Evolutionary conservation across 2,113 vertebrate genomes (phyloP).

Genomic region (Myrmecobius fasciatus): DNA sequence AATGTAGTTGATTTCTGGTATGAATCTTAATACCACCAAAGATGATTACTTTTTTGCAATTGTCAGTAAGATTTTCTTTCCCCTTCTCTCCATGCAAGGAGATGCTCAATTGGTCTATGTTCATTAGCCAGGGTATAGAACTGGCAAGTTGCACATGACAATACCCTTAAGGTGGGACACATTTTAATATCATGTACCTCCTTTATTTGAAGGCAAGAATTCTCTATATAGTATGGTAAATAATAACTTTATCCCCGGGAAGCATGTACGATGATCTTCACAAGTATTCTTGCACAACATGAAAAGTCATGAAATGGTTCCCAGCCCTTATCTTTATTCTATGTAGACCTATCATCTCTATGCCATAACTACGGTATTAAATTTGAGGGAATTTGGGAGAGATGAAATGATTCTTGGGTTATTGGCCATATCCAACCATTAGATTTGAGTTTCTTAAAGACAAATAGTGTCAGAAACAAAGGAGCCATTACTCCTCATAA

Average conservation of each 20-base stretch:
- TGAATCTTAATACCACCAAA: not conserved
- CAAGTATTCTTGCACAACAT: not conserved
- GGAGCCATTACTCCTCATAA: constrained; percentile 26
- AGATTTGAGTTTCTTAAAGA: constrained; percentile 18
- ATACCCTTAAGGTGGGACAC: not conserved
- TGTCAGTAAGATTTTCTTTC: too few relatives aligned
- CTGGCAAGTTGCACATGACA: not conserved
- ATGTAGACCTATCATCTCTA: not conserved
- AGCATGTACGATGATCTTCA: not conserved
- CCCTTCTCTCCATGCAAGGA: too few relatives aligned
- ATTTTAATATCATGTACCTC: not conserved
- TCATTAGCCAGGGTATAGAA: not conserved
- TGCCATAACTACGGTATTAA: not conserved
- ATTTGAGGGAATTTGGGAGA: constrained; percentile 14
- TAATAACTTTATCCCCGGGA: not conserved
- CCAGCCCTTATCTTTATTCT: not conserved
- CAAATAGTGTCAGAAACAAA: not conserved
- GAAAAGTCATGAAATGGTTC: not conserved
- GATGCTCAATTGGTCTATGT: not conserved
- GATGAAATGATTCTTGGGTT: not conserved
- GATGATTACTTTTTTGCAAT: not conserved
- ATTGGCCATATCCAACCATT: not conserved
- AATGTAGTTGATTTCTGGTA: not conserved
- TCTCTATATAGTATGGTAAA: not conserved
- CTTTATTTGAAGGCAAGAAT: not conserved